These are phyloP conservation scores for Heliconius hortense DNA, from an alignment of 2,888 invertebrate genomes.

Conservation along the genomic window DNA sequence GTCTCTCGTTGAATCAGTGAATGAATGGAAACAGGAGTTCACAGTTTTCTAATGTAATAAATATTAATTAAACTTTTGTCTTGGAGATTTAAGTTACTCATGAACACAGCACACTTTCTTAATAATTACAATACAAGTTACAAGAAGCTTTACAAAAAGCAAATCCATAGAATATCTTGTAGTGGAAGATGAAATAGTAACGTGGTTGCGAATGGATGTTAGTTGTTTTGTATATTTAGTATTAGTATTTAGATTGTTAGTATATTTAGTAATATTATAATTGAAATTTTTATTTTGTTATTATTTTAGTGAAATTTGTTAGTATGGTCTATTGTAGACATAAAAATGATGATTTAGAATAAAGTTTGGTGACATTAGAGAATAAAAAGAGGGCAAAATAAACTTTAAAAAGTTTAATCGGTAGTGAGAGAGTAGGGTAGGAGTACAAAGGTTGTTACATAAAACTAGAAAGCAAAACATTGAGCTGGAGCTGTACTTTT, in stretches of 20 bases:
- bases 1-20: slow-evolving; percentile 8
- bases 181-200: background rate
- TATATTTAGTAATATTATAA: background rate
- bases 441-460: too few species aligned
- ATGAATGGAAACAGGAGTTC: slow-evolving; percentile 19
- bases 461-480: too few species aligned
- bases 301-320: background rate
- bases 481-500: too few species aligned
- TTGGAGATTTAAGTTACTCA: background rate
- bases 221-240: too few species aligned
- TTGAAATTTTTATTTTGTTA: background rate
- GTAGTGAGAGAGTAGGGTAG: too few species aligned
- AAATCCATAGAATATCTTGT: background rate
- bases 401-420: too few species aligned
- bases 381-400: too few species aligned
- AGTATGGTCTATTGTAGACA: too few species aligned
- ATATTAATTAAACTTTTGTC: slow-evolving; percentile 20
- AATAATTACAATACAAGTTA: background rate
- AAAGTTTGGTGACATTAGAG: too few species aligned
- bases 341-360: too few species aligned
- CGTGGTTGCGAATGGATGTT: background rate
- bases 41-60: slow-evolving; percentile 26
- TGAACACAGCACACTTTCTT: background rate
- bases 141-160: background rate
- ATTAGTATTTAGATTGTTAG: too few species aligned